These are phyloP conservation scores for Thecophora atra DNA, from an alignment of 2,888 invertebrate genomes.

Conservation along the genomic window DNA sequence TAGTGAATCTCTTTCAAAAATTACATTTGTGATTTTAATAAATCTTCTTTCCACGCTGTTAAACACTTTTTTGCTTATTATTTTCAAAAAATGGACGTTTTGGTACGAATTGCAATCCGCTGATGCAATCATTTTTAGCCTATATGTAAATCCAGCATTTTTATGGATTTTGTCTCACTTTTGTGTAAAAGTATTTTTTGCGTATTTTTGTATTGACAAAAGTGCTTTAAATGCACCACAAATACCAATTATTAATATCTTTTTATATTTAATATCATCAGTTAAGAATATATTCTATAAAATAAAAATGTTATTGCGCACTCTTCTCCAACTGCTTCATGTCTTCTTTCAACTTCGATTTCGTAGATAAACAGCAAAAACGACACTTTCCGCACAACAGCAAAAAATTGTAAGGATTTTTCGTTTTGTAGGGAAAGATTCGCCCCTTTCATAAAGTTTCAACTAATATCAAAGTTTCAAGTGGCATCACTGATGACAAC, in stretches of 20 bases:
- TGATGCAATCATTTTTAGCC: background rate
- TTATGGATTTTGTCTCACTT: background rate
- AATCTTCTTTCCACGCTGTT: background rate
- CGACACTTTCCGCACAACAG: too few species aligned
- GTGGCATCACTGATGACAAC: too few species aligned
- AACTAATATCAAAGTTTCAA: too few species aligned
- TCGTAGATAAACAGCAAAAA: too few species aligned
- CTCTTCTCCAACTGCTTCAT: background rate
- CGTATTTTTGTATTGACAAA: constrained; percentile 21
- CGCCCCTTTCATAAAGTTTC: too few species aligned
- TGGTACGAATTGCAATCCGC: background rate
- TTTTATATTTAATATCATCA: background rate
- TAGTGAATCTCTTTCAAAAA: too few species aligned
- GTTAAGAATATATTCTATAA: too few species aligned
- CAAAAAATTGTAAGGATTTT: too few species aligned
- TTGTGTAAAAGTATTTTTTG: constrained; percentile 6
- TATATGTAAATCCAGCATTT: background rate
- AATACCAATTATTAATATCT: constrained; percentile 22
- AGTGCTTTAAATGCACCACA: constrained; percentile 22
- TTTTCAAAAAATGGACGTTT: constrained; percentile 24
- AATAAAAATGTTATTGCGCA: background rate
- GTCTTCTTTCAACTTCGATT: too few species aligned
- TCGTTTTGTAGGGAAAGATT: too few species aligned
- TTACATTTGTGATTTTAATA: background rate
- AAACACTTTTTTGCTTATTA: background rate